These are phyloP conservation scores for Rynchops niger DNA, from an alignment of 2,113 vertebrate species.

Conservation along the genomic window DNA sequence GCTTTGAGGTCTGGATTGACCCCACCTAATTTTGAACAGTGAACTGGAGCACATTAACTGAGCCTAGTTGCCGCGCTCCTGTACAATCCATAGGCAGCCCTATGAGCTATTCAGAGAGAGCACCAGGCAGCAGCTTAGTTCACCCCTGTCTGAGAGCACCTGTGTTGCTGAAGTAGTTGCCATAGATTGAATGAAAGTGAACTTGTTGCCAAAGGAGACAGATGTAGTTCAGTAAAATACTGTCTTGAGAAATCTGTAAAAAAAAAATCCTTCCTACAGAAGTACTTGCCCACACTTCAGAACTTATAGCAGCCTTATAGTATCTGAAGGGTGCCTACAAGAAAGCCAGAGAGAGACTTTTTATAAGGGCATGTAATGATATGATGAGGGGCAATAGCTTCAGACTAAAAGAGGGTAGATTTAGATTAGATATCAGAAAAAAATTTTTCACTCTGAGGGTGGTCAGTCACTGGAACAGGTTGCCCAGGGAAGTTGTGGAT, in stretches of 20 bases:
- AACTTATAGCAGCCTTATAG: no score
- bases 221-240: neutral
- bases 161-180: neutral
- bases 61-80: neutral
- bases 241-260: neutral
- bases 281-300: neutral
- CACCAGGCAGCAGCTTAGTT: neutral
- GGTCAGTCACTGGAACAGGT: no score
- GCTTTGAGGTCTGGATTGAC: neutral
- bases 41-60: neutral
- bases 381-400: no score
- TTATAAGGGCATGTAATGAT: no score
- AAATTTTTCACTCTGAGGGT: no score
- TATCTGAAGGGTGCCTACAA: no score
- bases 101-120: neutral
- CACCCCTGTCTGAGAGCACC: neutral
- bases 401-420: no score
- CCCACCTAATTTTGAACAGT: neutral
- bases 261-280: neutral
- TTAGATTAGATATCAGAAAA: no score
- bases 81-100: neutral
- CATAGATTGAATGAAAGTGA: neutral
- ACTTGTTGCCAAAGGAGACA: neutral
- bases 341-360: no score
- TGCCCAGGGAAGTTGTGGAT: no score